phyloP scores from a whole-genome alignment of 2,797 vertebrate genomes.

The Enteromius paludinosus region DNA sequence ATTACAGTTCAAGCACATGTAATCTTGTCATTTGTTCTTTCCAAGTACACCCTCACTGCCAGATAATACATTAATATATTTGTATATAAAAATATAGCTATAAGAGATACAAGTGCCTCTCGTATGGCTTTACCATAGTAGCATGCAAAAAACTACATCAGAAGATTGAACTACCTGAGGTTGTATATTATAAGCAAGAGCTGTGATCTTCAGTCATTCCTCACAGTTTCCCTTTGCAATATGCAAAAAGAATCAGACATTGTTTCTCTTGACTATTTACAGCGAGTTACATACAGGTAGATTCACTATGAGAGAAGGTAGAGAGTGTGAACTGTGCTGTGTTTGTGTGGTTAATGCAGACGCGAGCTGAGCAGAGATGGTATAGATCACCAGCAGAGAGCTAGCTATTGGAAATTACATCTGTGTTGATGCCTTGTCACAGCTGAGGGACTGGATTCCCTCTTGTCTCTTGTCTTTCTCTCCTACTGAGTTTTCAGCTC shows the following conservation, averaged over 20 bases:
- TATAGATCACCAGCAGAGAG: background rate
- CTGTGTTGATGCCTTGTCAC: conserved; percentile 11
- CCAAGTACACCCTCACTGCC: background rate
- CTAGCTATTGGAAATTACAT: conserved; percentile 8
- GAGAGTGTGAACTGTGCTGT: conserved; percentile 11
- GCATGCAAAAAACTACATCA: conserved; percentile 79
- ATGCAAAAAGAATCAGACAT: conserved; percentile 23
- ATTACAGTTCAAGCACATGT: background rate
- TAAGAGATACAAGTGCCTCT: conserved; percentile 77
- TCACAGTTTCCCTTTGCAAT: conserved; percentile 30
- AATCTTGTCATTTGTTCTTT: background rate
- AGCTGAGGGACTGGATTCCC: background rate
- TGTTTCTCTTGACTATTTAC: conserved; percentile 34
- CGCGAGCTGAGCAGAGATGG: background rate
- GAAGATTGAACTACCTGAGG: conserved; percentile 83
- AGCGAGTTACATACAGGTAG: conserved; percentile 69
- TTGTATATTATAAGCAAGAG: conserved; percentile 65
- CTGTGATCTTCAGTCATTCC: background rate
- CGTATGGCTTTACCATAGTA: conserved; percentile 82
- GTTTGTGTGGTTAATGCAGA: background rate
- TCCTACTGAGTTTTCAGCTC: background rate
- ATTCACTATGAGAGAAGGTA: conserved; percentile 35
- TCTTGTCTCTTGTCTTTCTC: background rate
- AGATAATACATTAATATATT: conserved; percentile 40
- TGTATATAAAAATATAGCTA: conserved; percentile 82